Conservation (phyloP, 1,140 invertebrate genomes). For the Drosophila micromelanica region DNA sequence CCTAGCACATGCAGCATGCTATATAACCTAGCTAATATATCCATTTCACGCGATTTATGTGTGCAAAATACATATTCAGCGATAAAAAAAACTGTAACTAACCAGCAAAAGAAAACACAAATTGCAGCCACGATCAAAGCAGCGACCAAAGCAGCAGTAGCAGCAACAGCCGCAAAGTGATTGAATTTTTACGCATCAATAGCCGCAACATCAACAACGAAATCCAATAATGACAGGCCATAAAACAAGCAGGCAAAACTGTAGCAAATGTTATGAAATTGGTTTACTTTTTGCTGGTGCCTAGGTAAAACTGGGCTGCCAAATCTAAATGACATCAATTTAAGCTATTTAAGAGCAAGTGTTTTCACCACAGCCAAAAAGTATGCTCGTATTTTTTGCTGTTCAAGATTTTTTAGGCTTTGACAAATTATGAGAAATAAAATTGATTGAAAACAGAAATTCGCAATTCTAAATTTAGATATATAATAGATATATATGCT, state of each 20-base stretch:
- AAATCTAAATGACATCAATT: conserved; percentile 80
- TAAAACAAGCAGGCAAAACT: conserved; percentile 60
- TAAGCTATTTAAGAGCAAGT: conserved; percentile 49
- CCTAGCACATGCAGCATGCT: background rate
- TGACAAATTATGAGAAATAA: no score
- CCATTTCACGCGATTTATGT: background rate
- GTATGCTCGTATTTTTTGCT: conserved; percentile 37
- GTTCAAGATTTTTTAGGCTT: background rate
- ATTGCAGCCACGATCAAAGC: conserved; percentile 55
- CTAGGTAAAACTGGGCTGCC: conserved; percentile 29
- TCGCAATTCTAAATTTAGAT: no score
- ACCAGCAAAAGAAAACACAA: conserved; percentile 71
- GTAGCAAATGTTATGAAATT: conserved; percentile 63
- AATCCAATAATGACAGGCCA: conserved; percentile 52
- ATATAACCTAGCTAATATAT: background rate
- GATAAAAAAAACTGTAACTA: conserved; percentile 74
- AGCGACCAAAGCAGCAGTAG: conserved; percentile 13
- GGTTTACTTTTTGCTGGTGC: conserved; percentile 24
- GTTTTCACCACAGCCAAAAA: conserved; percentile 30
- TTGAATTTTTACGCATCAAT: conserved; percentile 78
- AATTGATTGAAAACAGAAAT: no score
- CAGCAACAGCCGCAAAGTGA: conserved; percentile 51
- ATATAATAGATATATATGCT: no score
- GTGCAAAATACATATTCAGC: conserved; percentile 44
- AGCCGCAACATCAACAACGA: conserved; percentile 25